Evolutionary conservation across 1,140 invertebrate species (phyloP).

Genomic region (Dinoponera quadriceps): DNA sequence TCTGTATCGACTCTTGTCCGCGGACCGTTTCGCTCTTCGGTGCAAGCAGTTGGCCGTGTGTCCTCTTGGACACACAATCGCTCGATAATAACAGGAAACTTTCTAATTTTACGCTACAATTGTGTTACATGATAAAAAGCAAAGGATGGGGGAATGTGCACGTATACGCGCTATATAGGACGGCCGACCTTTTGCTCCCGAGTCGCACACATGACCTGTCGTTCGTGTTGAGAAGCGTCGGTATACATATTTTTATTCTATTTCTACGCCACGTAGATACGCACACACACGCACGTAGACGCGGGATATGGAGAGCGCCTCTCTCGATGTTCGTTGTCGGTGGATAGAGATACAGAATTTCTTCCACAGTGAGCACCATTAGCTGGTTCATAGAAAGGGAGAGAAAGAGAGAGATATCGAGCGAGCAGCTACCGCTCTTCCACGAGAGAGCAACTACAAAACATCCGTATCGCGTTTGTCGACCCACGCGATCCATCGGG

Average conservation of each 20-base stretch:
- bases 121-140: slow-evolving; percentile 23
- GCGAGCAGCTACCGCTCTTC: not conserved
- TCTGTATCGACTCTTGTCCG: too few species aligned
- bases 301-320: not conserved
- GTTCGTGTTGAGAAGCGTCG: not conserved
- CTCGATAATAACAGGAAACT: not conserved
- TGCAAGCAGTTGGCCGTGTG: not conserved
- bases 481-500: not conserved
- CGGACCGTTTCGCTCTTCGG: not conserved
- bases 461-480: not conserved
- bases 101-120: slow-evolving; percentile 26
- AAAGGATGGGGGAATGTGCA: not conserved
- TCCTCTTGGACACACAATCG: not conserved
- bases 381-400: not conserved
- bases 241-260: slow-evolving; percentile 14
- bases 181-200: slow-evolving; percentile 24
- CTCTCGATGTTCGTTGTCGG: not conserved
- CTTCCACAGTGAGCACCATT: not conserved
- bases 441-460: not conserved
- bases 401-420: not conserved
- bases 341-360: not conserved
- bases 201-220: not conserved
- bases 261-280: not conserved
- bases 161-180: not conserved
- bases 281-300: too few species aligned